Base-by-base conservation (phyloP, 2,113 vertebrate genomes). In the Rhizomys pruinosus region DNA sequence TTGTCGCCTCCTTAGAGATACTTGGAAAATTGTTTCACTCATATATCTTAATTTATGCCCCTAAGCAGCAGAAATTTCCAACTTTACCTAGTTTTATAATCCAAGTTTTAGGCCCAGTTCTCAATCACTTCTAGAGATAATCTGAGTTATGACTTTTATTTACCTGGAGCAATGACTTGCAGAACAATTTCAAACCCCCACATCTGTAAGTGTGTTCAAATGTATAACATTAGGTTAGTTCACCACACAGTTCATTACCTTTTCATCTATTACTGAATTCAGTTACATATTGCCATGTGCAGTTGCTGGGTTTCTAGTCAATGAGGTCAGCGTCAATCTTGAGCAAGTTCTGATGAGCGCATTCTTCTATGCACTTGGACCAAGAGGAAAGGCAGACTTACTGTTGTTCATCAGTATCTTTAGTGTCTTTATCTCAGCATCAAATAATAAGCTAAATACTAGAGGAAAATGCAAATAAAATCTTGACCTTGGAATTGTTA, bases 1-100 rank as follows among this genome's bases (percentile, higher is more conserved):
- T 90, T 92, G 89, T 93, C 85, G 52, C 0, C 0, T 61, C 88
- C 92, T 86, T 73, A 13, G 82, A 91, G 39, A 57, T 84, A 29
- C 81, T 61, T 64, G 72, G 87, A 92, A 87, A 89, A 32, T 59
- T 89, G 32, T 64, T 95, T 55, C 6, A 80, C 96, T 93, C 59
- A 3, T 8, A 25, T 74, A 76, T 96, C 68, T 71, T 71, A 34
- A 71, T 71, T n/a, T 32, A 68, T 68, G 66, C 29, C 34, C 29
- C 66, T 34, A 32, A 68, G 55, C 13, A 80, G 44, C 16, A 57
- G 9, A 15, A 80, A 74, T 57, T 87, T 90, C 77, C 73, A 7
- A 72, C 52, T 79, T 52, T 52, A 52, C 44, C 27, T 5, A 39
- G 7, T 66, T 93, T 93, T 89, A 52, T 25, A 32, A 1, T 25